Percentiles rank a stretch among this genome's conserved stretches.
These are phyloP conservation scores for Aphis craccivora DNA, from an alignment of 1,140 invertebrate species.

Conservation along the genomic window DNA sequence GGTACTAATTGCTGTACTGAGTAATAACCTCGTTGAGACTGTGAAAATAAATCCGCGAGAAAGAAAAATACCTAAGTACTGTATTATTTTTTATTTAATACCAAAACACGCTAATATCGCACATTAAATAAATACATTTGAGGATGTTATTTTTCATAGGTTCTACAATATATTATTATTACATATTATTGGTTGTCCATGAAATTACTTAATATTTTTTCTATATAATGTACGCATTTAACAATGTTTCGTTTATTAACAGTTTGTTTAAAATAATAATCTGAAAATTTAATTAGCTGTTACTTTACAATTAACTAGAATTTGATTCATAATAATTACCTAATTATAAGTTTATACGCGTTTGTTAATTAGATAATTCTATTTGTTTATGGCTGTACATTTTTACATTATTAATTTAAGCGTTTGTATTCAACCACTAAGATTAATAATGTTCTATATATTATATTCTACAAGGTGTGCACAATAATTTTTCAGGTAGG, in stretches of 20 bases:
- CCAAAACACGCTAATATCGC: neutral
- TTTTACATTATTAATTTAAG: neutral
- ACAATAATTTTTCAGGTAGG: too few species aligned
- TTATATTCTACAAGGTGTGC: too few species aligned
- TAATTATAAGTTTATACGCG: neutral
- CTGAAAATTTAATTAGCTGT: too few species aligned
- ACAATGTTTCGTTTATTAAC: too few species aligned
- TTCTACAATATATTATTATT: too few species aligned
- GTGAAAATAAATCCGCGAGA: neutral
- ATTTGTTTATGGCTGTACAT: neutral
- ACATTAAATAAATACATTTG: neutral
- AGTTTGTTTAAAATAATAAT: too few species aligned
- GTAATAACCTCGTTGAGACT: neutral
- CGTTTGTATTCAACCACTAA: too few species aligned
- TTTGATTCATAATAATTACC: neutral
- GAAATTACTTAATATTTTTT: too few species aligned
- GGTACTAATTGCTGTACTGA: neutral
- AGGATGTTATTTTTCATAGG: neutral
- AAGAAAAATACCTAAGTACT: neutral
- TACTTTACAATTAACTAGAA: neutral
- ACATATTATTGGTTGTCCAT: too few species aligned
- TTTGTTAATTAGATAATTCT: neutral
- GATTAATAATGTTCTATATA: too few species aligned
- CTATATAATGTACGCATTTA: too few species aligned
- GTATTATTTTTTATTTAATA: neutral